These are phyloP conservation scores for Platysternon megacephalum DNA, from an alignment of 2,113 vertebrate genomes.

Conservation along the genomic window DNA sequence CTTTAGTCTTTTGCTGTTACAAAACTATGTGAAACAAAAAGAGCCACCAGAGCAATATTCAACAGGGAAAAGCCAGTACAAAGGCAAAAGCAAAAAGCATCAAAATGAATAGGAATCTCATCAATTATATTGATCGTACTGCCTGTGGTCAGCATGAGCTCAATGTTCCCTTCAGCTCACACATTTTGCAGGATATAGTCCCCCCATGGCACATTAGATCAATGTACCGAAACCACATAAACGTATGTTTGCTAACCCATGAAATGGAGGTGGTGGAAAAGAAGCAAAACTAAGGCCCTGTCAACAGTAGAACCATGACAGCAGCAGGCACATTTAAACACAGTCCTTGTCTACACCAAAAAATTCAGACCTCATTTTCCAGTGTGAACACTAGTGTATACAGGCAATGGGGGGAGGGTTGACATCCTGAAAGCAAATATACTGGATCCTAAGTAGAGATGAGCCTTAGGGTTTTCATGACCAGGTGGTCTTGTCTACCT, in stretches of 20 bases:
- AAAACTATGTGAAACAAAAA: background rate
- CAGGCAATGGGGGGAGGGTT: background rate
- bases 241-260: background rate
- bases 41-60: background rate
- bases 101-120: background rate
- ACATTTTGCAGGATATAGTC: background rate
- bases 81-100: background rate
- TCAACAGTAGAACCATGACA: background rate
- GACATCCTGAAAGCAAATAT: background rate
- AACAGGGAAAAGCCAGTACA: background rate
- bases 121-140: background rate
- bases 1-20: background rate
- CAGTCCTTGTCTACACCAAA: background rate
- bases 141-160: background rate
- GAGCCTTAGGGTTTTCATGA: background rate
- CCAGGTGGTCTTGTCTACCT: background rate
- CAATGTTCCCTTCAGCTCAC: background rate
- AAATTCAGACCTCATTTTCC: background rate
- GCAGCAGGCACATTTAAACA: background rate
- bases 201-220: accelerated
- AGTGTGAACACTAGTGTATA: background rate
- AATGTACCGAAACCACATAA: background rate
- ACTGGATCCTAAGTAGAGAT: background rate
- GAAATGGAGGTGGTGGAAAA: background rate
- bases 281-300: background rate